Evolutionary conservation across 2,797 vertebrate species (phyloP).

Genomic region (Melanotaenia nigrans): DNA sequence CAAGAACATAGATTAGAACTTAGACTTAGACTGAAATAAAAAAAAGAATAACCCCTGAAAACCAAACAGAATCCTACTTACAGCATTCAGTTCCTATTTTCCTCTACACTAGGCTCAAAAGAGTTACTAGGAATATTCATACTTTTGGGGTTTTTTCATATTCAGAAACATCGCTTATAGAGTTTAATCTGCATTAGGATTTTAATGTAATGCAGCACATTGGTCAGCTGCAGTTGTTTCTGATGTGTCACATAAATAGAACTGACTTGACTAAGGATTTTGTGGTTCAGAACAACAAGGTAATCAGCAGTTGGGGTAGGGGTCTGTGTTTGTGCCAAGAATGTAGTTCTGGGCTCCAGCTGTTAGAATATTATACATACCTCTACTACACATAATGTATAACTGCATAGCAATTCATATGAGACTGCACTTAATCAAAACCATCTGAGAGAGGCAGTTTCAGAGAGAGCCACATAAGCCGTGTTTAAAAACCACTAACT

Average conservation of each 20-base stretch:
- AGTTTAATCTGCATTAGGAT: not conserved
- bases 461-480: constrained; percentile 6
- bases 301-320: not conserved
- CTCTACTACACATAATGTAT: not conserved
- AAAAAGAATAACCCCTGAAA: not conserved
- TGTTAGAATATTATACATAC: not conserved
- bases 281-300: not conserved
- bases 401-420: not conserved
- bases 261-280: not conserved
- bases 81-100: not conserved
- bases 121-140: not conserved
- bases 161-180: not conserved
- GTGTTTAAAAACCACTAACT: constrained; percentile 2
- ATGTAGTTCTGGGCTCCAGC: not conserved
- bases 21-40: too few species aligned
- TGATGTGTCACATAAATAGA: not conserved
- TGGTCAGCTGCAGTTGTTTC: not conserved
- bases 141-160: not conserved
- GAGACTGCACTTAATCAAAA: not conserved
- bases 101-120: not conserved
- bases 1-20: too few species aligned
- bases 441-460: constrained; percentile 4
- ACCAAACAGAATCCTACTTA: not conserved
- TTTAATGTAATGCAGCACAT: not conserved
- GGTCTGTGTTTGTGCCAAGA: constrained; percentile 2